phyloP scores from a whole-genome alignment of 2,113 vertebrate genomes.

The Poeciliopsis turrubarensis region DNA sequence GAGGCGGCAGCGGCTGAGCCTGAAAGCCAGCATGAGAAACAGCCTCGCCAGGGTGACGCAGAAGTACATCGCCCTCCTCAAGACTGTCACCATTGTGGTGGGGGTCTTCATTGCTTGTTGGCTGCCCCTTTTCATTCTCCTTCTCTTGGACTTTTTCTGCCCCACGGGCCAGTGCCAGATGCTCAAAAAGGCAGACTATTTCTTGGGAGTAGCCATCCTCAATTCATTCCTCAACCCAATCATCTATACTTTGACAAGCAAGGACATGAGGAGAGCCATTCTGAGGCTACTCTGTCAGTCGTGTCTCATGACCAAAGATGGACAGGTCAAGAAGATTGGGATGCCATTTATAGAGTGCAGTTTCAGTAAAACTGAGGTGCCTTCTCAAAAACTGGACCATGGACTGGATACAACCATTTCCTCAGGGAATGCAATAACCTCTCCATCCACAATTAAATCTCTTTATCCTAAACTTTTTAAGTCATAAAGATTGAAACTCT shows the following conservation, averaged over 20 bases:
- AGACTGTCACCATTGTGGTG: slow-evolving; percentile 88
- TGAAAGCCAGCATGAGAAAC: slow-evolving; percentile 60
- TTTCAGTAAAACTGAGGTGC: slow-evolving; percentile 82
- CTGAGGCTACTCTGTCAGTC: slow-evolving; percentile 82
- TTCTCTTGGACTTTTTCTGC: slow-evolving; percentile 87
- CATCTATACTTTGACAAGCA: slow-evolving; percentile 91
- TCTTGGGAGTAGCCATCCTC: slow-evolving; percentile 89
- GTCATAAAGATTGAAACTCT: slow-evolving; percentile 57
- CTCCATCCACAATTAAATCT: slow-evolving; percentile 74
- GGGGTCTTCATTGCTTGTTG: slow-evolving; percentile 88
- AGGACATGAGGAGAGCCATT: slow-evolving; percentile 87
- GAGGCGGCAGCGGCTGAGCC: slow-evolving; percentile 64
- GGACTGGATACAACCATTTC: slow-evolving; percentile 81
- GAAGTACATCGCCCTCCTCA: slow-evolving; percentile 86
- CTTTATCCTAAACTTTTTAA: slow-evolving; percentile 73
- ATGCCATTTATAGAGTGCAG: slow-evolving; percentile 83
- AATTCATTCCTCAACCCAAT: slow-evolving; percentile 92
- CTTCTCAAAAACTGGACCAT: slow-evolving; percentile 77
- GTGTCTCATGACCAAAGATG: slow-evolving; percentile 74
- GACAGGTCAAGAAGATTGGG: slow-evolving; percentile 76
- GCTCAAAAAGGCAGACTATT: slow-evolving; percentile 87
- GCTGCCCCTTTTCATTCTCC: slow-evolving; percentile 88
- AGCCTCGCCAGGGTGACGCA: slow-evolving; percentile 72
- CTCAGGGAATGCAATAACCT: slow-evolving; percentile 74
- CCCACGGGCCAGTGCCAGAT: slow-evolving; percentile 70